A percentile compares a stretch with the other conserved stretches of the same genome.
Conservation (phyloP, 2,113 vertebrate species). For the Myrmecobius fasciatus region DNA sequence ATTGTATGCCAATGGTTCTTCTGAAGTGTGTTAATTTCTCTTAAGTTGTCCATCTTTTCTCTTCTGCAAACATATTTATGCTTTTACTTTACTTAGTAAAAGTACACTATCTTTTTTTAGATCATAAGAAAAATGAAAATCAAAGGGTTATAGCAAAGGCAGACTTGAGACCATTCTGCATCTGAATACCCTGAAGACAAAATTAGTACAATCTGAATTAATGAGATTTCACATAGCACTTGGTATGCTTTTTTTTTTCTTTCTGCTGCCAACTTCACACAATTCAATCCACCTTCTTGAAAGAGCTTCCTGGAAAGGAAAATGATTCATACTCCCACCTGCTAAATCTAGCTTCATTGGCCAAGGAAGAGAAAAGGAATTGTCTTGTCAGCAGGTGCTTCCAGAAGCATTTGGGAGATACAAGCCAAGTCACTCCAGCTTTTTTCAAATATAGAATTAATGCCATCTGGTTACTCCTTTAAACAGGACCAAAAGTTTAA, state of each 20-base stretch:
- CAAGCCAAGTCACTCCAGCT: not conserved
- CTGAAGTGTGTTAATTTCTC: not conserved
- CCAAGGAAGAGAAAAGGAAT: slow-evolving; percentile 14
- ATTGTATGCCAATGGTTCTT: not conserved
- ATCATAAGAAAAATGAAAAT: not conserved
- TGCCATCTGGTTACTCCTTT: slow-evolving; percentile 44
- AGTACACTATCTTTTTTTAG: not conserved
- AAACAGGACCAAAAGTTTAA: slow-evolving; percentile 15
- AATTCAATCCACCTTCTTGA: not conserved
- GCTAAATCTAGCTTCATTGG: slow-evolving; percentile 16
- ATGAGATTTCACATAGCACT: not conserved
- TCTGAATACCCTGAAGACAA: not conserved
- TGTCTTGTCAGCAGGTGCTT: slow-evolving; percentile 37
- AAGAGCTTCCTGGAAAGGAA: not conserved
- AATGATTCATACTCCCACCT: slow-evolving; percentile 27
- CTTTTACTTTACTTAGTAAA: not conserved
- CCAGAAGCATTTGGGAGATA: slow-evolving; percentile 32
- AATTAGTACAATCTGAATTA: not conserved
- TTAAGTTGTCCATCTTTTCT: not conserved
- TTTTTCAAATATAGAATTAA: not conserved
- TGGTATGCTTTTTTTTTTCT: not conserved
- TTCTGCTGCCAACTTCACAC: not conserved
- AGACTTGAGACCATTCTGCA: not conserved
- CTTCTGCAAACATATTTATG: not conserved
- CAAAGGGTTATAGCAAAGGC: not conserved